Percentiles rank a stretch among this genome's conserved stretches.
Conservation (phyloP, 2,888 invertebrate species). For the Caenorhabditis becei region DNA sequence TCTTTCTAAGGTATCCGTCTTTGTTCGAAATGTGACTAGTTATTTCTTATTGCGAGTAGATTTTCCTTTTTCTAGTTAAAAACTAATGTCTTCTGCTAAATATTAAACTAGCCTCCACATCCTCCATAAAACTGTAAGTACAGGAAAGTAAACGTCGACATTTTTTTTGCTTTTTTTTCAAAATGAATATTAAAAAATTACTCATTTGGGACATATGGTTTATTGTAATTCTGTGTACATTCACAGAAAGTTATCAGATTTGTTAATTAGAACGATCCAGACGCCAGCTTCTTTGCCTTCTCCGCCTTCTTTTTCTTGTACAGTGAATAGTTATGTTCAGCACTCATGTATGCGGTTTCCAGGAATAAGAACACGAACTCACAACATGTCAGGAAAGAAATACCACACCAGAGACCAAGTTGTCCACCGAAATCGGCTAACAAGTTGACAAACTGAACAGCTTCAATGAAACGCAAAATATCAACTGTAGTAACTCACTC, state of each 20-base stretch:
- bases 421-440: constrained; percentile 81
- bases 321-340: constrained; percentile 73
- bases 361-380: constrained; percentile 77
- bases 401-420: constrained; percentile 78
- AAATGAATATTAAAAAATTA: not conserved
- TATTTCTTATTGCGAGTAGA: constrained; percentile 37
- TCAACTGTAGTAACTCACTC: too few relatives aligned
- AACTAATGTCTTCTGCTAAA: not conserved
- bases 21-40: not conserved
- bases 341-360: constrained; percentile 77
- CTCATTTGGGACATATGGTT: too few relatives aligned
- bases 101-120: not conserved
- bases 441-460: constrained; percentile 78
- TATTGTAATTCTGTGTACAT: too few relatives aligned
- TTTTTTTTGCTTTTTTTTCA: not conserved
- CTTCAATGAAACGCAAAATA: too few relatives aligned
- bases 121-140: constrained; percentile 12
- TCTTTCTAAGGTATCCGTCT: constrained; percentile 8
- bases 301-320: constrained; percentile 77
- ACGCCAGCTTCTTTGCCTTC: constrained; percentile 65
- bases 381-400: constrained; percentile 78
- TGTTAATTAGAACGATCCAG: constrained; percentile 44
- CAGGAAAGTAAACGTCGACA: constrained; percentile 11
- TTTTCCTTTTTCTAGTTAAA: constrained; percentile 16
- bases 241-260: not conserved